phyloP scores from a whole-genome alignment of 2,113 vertebrate species.

The Chrysemys picta region DNA sequence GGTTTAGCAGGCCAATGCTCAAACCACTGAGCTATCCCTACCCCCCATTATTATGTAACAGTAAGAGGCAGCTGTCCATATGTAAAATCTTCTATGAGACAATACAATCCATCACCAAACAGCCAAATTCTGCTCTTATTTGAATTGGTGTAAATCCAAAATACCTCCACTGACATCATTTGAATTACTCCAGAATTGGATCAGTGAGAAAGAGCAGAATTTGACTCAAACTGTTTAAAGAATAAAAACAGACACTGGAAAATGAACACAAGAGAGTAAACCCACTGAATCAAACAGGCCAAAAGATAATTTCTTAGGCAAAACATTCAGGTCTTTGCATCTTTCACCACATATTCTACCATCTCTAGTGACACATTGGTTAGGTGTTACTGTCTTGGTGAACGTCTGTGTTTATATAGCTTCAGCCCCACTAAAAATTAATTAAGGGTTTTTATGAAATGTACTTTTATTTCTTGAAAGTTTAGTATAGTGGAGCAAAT shows the following conservation, averaged over 20 bases:
- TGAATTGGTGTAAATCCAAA: not conserved
- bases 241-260: not conserved
- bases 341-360: not conserved
- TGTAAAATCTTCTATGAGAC: not conserved
- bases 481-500: not conserved
- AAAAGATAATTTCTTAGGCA: not conserved
- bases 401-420: not conserved
- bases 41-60: not conserved
- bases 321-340: not conserved
- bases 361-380: not conserved
- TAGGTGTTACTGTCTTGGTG: not conserved
- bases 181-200: not conserved
- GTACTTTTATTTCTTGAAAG: not conserved
- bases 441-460: conserved; percentile 16
- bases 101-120: not conserved
- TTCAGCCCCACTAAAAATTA: conserved; percentile 9
- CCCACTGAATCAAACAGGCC: not conserved
- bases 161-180: not conserved
- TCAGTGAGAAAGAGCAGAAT: not conserved
- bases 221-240: not conserved
- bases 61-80: not conserved
- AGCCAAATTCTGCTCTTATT: not conserved
- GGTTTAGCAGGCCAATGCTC: too few relatives aligned
- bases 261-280: not conserved
- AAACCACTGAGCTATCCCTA: too few relatives aligned